Base-by-base conservation (phyloP, 2,888 invertebrate genomes). In the Podotricha telesiphe region DNA sequence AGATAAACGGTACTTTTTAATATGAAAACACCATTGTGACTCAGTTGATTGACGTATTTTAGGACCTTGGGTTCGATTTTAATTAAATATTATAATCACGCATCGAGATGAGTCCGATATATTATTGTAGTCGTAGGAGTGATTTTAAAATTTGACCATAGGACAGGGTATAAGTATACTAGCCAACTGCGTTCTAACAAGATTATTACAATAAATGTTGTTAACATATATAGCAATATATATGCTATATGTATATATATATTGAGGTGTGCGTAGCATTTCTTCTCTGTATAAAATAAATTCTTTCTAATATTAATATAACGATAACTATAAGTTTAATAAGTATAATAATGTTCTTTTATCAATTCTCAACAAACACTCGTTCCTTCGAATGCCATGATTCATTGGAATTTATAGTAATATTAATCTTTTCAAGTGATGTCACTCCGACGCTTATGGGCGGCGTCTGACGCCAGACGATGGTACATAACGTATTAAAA, bases 361-460 rank as follows among this genome's bases (percentile, higher is more conserved):
- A 55, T 55, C 55, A 55, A 17, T 34, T 55, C 55, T 40, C 47
- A n/a, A 19, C 47, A 45, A 20, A 28, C 45, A 59, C 45, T 59
- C 22, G 22, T 45, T 59, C 42, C 59, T 59, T 59, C 53, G 22
- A n/a, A 59, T n/a, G 34, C 45, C 28, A 45, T 59, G 59, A 59
- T 45, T 59, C 59, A 59, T 59, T 59, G 59, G 59, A 59, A 59
- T 59, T 45, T 45, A 59, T 45, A 59, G 58, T 59, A 28, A 59
- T 45, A 45, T 59, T 59, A 59, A 59, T 59, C 28, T 66, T 59
- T 66, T 58, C 58, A 59, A 65, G 34, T 66, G 66, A 66, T 66
- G 66, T 66, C 66, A 66, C 22, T 59, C 34, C 28, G n/a, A n/a
- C n/a, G 66, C 22, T 51, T 50, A 66, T 28, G 48, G 58, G 42